Evolutionary conservation across 2,113 vertebrate species (phyloP).

Genomic region (Otolemur garnettii): DNA sequence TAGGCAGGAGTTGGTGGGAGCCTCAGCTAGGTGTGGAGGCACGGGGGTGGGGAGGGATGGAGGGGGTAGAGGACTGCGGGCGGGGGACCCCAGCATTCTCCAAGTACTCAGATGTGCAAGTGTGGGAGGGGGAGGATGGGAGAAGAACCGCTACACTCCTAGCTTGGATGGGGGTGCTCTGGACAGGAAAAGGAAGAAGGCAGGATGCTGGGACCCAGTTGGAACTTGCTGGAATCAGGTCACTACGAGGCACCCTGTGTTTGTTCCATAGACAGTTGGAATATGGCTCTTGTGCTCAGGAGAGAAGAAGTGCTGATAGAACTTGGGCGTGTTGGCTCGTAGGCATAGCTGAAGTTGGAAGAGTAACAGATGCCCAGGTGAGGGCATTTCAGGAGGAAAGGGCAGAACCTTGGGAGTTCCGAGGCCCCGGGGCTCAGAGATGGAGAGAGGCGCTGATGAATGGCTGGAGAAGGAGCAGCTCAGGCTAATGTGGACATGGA

Average conservation of each 20-base stretch:
- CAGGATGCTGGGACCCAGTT: neutral
- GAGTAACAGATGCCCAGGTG: neutral
- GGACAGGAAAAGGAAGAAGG: neutral
- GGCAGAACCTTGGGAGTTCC: neutral
- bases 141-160: neutral
- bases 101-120: neutral
- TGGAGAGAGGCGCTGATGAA: neutral
- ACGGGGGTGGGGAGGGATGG: too few relatives aligned
- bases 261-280: neutral
- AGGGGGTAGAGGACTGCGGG: neutral
- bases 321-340: neutral
- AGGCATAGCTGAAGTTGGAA: neutral
- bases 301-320: neutral
- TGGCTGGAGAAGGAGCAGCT: neutral
- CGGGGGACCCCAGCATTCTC: too few relatives aligned
- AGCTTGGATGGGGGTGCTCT: neutral
- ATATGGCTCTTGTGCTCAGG: neutral
- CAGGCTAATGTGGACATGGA: neutral
- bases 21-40: neutral
- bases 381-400: neutral
- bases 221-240: neutral
- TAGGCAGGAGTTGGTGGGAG: neutral
- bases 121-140: too few relatives aligned
- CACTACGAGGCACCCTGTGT: neutral
- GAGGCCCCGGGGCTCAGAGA: neutral